phyloP scores from a whole-genome alignment of 2,113 vertebrate species.

The Siphamia tubifer region DNA sequence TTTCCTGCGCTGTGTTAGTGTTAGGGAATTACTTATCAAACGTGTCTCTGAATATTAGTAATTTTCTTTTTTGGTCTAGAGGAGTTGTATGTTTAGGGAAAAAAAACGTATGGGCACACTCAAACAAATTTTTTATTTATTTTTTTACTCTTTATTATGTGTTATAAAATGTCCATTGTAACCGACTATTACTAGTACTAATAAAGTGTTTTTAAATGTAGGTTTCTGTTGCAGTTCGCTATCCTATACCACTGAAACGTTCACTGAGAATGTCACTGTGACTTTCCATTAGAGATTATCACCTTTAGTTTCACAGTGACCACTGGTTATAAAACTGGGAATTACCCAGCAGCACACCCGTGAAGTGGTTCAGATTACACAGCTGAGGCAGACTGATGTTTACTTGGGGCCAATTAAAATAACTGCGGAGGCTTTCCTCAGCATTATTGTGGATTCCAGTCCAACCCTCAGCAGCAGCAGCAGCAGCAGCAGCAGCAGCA shows the following conservation, averaged over 20 bases:
- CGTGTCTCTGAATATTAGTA: not conserved
- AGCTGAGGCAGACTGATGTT: slow-evolving; percentile 33
- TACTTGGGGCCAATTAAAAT: slow-evolving; percentile 44
- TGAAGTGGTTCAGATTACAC: slow-evolving; percentile 23
- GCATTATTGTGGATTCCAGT: slow-evolving; percentile 15
- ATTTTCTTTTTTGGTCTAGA: not conserved
- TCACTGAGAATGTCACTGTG: slow-evolving; percentile 1
- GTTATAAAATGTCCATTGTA: too few species aligned
- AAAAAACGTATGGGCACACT: not conserved
- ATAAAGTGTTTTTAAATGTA: not conserved
- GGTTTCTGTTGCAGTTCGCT: not conserved
- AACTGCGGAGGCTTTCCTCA: slow-evolving; percentile 6
- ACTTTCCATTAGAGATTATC: slow-evolving; percentile 17
- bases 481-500: not conserved
- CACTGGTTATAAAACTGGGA: slow-evolving; percentile 26
- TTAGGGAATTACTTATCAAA: not conserved
- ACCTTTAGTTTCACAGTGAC: not conserved
- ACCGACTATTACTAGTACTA: not conserved
- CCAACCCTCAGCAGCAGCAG: not conserved
- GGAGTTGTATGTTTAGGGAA: not conserved
- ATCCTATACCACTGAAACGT: not conserved
- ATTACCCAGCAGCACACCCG: slow-evolving; percentile 4
- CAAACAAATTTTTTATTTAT: not conserved
- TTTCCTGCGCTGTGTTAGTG: not conserved
- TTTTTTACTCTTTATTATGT: too few species aligned